phyloP scores from a whole-genome alignment of 1,140 invertebrate genomes.

The Batillaria attramentaria region DNA sequence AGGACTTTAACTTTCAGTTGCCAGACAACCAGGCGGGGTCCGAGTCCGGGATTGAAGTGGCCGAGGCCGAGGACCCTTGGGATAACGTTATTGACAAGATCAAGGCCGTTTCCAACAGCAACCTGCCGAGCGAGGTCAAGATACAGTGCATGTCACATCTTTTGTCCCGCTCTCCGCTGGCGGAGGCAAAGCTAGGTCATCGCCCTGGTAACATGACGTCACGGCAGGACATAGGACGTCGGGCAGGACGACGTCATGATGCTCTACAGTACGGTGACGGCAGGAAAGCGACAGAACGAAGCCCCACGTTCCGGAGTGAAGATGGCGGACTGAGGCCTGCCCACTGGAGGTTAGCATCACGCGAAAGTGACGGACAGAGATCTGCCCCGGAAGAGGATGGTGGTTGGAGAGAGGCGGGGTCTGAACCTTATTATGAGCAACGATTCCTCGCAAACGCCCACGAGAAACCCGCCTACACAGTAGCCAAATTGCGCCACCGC shows the following conservation, averaged over 20 bases:
- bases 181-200: conserved; percentile 1
- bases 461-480: conserved; percentile 15
- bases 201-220: too few species aligned
- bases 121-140: conserved; percentile 35
- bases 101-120: conserved; percentile 34
- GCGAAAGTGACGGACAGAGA: neutral
- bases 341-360: neutral
- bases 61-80: conserved; percentile 31
- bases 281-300: neutral
- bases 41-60: conserved; percentile 37
- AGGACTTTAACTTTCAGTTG: conserved; percentile 1
- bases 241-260: neutral
- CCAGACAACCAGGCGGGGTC: conserved; percentile 10
- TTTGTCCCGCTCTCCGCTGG: neutral
- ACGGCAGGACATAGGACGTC: too few species aligned
- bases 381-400: neutral
- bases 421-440: neutral
- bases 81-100: conserved; percentile 33
- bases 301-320: neutral
- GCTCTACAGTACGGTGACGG: neutral
- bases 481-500: conserved; percentile 21
- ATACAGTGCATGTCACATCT: conserved; percentile 37
- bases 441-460: neutral
- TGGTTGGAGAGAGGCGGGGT: neutral
- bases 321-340: neutral